Evolutionary conservation across 2,888 invertebrate genomes (phyloP), one percentile per base, ranked within the genome.

Genomic region (Eupithecia subumbrata): DNA sequence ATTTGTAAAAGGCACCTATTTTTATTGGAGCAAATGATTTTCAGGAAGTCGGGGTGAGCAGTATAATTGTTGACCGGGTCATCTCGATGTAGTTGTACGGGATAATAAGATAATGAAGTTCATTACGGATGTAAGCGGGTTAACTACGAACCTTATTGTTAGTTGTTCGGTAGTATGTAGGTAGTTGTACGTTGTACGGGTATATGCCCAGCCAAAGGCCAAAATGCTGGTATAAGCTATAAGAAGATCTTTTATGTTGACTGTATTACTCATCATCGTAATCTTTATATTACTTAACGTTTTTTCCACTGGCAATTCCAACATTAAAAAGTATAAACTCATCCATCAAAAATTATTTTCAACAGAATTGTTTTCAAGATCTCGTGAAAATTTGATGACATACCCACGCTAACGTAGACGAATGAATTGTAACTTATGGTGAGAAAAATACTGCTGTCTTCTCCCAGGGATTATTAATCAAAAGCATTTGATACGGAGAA

Each of bases 371-470:
- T 80, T 80, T 82, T 76, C 76, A 75, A 77, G 74, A 77, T 81
- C 77, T 76, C 69, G 77, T 78, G 68, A 78, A 79, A 79, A 79
- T 72, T 76, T 56, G 63, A 71, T 60, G 78, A 75, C 77, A 72
- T 73, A 85, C 91, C 91, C 89, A 87, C 81, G 79, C 84, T 90
- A 90, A 83, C 79, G 85, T 86, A 84, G 82, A 85, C 90, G 90
- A 86, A 90, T 92, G 92, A 92, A 86, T 91, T 84, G 91, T 90
- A 90, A 91, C 90, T 92, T 90, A 89, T 89, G 90, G 90, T 90
- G 90, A 88, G 93, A 92, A 92, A 92, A 91, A 92, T 90, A 91
- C 88, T 89, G 86, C 89, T 90, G 91, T 91, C 89, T 88, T 87
- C 84, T 82, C 84, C 81, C 85, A 80, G 82, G 83, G 88, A 91